Base-by-base conservation (phyloP, 1,140 invertebrate genomes). In the Anthonomus grandis region DNA sequence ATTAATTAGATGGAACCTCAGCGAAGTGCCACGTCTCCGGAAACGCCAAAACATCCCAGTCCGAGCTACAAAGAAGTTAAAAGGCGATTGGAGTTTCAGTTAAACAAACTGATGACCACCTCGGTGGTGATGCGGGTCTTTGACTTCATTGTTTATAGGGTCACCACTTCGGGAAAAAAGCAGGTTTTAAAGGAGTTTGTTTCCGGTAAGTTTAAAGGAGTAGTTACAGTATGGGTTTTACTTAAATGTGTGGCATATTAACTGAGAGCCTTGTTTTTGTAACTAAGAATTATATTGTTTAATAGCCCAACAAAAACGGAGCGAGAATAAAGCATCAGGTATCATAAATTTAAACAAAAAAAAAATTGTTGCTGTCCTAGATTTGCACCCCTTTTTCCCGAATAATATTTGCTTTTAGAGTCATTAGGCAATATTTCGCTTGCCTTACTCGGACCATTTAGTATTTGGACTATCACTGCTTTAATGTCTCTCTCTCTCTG, bases 21-120 rank as follows among this genome's bases (percentile, higher is more conserved):
- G n/a, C n/a, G n/a, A n/a, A n/a, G n/a, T 34, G 10, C 31, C 31
- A 34, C 1, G 31, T 13, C 10, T 10, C 2, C 31, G n/a, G 31
- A 48, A 58, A 6, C 44, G 12, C n/a, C 36, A 52, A 48, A 58
- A 51, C 13, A 12, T 15, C 15, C 10, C 47, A 51, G 25, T 44
- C 39, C 48, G 4, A 64, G 45, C 53, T 60, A 66, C 21, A 65
- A 60, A 37, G 61, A 66, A 47, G 82, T 89, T 0, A 85, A 87
- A 66, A 84, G 81, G 52, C 78, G 81, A 51, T 81, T 90, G 17
- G 72, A 88, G 3, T 80, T 84, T 52, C 88, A 91, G 69, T 74
- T 91, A 31, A 83, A 87, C 2, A 93, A 93, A 72, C 72, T 98
- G 25, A 93, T 96, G 87, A 95, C 92, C 4, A 89, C 91, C 9